Base-by-base conservation (phyloP, 2,888 invertebrate species). In the Alloplasta piceator region DNA sequence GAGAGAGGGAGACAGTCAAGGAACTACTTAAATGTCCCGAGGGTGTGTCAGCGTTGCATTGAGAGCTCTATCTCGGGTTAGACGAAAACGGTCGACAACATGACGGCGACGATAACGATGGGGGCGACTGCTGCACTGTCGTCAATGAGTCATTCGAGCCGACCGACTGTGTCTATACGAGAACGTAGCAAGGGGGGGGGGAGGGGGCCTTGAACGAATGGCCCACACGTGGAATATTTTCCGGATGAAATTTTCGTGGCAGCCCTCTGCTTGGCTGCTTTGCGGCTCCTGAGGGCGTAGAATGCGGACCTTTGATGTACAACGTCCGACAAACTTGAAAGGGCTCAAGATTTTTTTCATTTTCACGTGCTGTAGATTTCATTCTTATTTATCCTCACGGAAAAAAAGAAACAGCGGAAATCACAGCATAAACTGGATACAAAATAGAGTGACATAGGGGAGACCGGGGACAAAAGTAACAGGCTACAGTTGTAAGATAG, bases 61-160 rank as follows among this genome's bases (percentile, higher is more conserved):
- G 64, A 58, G 70, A 75, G 52, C 74, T 77, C 26, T 26, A 26
- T 26, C 72, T 73, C 60, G 74, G 70, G 72, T 78, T 55, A 36
- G 66, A 77, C 60, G 63, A 67, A 64, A 73, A 55, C 67, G 75
- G 77, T 76, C 70, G 70, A 7, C 63, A 52, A 61, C 61, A 26
- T 26, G 43, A n/a, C 43, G 61, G 41, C 58, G 43, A 61, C 52
- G 39, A 60, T 60, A 14, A 56, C 58, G 48, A 58, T 48, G 58
- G 43, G 14, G 50, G n/a, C 7, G 63, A 66, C 46, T 60, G 46
- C 67, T 14, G 41, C 52, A 39, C 50, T 55, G 64, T 41, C 66
- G 77, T 36, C 82, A 75, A 82, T 80, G 83, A 83, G 83, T 83
- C 83, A 83, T 67, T 50, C 77, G 68, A 70, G 72, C 67, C 79